A percentile compares a stretch with the other conserved stretches of the same genome.
Conservation (phyloP, 2,113 vertebrate genomes). For the Dipodomys stephensi region DNA sequence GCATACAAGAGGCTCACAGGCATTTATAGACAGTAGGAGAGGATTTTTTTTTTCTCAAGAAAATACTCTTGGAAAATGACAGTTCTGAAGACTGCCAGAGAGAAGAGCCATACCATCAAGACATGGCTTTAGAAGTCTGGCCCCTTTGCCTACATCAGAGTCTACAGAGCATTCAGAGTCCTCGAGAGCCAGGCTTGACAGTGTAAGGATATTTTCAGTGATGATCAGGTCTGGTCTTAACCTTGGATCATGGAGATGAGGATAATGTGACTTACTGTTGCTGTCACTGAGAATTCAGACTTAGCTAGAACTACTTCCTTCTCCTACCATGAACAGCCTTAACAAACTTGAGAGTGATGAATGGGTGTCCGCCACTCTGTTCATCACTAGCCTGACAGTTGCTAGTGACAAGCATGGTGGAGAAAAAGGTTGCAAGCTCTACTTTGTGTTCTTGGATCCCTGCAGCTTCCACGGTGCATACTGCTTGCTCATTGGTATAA, state of each 20-base stretch:
- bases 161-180: background rate
- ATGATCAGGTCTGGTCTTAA: background rate
- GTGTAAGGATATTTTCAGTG: background rate
- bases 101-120: background rate
- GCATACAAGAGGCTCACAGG: background rate
- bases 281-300: background rate
- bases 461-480: background rate
- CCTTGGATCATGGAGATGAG: background rate
- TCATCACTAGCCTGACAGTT: background rate
- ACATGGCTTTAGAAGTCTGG: background rate
- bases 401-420: background rate
- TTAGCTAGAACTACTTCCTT: background rate
- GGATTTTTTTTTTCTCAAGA: background rate
- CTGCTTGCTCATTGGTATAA: background rate
- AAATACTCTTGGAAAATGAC: background rate
- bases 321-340: background rate
- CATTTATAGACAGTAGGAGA: background rate
- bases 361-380: background rate
- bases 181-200: background rate
- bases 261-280: background rate
- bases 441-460: conserved; percentile 27
- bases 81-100: background rate
- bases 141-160: background rate
- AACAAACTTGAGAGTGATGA: background rate
- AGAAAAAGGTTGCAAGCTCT: conserved; percentile 35